phyloP scores from a whole-genome alignment of 1,140 invertebrate genomes.

The Zaprionus camerounensis region DNA sequence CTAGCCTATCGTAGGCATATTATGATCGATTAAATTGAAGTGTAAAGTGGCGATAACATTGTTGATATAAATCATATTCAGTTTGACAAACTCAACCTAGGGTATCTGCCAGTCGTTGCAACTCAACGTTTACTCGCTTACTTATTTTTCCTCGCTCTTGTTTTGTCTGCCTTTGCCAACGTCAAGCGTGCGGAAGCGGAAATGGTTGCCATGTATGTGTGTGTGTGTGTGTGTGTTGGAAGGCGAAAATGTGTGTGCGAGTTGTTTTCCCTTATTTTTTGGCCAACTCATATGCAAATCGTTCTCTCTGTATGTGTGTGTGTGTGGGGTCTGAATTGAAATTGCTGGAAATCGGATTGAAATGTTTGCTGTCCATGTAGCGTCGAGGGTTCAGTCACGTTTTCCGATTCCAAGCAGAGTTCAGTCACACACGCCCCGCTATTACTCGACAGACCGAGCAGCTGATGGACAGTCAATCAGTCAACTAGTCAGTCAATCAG shows the following conservation, averaged over 20 bases:
- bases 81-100: background rate
- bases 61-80: no score
- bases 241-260: slow-evolving; percentile 63
- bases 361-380: slow-evolving; percentile 75
- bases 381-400: slow-evolving; percentile 63
- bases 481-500: slow-evolving; percentile 23
- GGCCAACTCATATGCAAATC: slow-evolving; percentile 72
- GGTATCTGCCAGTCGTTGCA: slow-evolving; percentile 8
- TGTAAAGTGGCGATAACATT: no score
- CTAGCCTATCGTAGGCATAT: no score
- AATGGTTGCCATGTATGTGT: slow-evolving; percentile 67
- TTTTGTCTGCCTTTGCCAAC: slow-evolving; percentile 63
- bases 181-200: slow-evolving; percentile 81
- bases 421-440: slow-evolving; percentile 61
- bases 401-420: slow-evolving; percentile 52
- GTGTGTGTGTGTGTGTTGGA: slow-evolving; percentile 32
- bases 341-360: slow-evolving; percentile 78
- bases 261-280: slow-evolving; percentile 50
- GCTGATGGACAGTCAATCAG: slow-evolving; percentile 47
- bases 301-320: slow-evolving; percentile 36
- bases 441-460: slow-evolving; percentile 30
- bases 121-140: background rate
- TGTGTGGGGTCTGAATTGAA: slow-evolving; percentile 61
- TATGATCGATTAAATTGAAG: no score
- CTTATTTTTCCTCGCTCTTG: slow-evolving; percentile 29